These are phyloP conservation scores for Microtus ochrogaster DNA, from an alignment of 2,113 vertebrate genomes.

Conservation along the genomic window DNA sequence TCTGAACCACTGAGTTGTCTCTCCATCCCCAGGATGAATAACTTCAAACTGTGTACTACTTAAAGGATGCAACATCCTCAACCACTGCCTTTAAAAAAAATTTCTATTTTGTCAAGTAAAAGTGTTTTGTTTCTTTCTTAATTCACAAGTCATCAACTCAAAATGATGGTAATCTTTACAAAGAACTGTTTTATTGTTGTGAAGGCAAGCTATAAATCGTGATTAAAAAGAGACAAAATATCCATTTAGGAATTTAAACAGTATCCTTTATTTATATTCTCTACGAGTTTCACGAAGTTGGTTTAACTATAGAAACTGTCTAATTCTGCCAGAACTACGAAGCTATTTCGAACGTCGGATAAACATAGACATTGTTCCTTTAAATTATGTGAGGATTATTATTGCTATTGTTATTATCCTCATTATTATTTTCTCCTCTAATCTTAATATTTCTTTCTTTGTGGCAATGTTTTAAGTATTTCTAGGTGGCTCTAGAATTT, in stretches of 20 bases:
- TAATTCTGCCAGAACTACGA: conserved; percentile 26
- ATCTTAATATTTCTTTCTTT: background rate
- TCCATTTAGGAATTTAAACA: background rate
- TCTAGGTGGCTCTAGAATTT: background rate
- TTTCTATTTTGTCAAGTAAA: background rate
- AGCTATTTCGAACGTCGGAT: background rate
- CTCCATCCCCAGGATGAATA: background rate
- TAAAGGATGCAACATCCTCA: background rate
- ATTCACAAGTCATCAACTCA: background rate
- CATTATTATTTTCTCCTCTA: background rate
- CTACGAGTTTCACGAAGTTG: background rate
- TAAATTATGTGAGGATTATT: background rate
- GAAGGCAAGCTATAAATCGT: conserved; percentile 16
- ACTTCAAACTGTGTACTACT: background rate
- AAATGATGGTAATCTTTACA: conserved; percentile 11
- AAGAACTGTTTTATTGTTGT: background rate
- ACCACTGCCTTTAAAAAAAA: conserved; percentile 3
- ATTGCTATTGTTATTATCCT: background rate
- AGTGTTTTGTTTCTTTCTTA: background rate
- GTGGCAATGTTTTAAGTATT: background rate
- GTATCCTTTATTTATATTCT: conserved; percentile 5
- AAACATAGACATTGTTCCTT: background rate
- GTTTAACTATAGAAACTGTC: background rate
- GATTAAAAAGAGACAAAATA: conserved; percentile 13
- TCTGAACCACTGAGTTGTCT: background rate